Percentiles rank a stretch among this genome's conserved stretches.
Conservation (phyloP, 2,797 vertebrate genomes). For the Scleropages formosus region DNA sequence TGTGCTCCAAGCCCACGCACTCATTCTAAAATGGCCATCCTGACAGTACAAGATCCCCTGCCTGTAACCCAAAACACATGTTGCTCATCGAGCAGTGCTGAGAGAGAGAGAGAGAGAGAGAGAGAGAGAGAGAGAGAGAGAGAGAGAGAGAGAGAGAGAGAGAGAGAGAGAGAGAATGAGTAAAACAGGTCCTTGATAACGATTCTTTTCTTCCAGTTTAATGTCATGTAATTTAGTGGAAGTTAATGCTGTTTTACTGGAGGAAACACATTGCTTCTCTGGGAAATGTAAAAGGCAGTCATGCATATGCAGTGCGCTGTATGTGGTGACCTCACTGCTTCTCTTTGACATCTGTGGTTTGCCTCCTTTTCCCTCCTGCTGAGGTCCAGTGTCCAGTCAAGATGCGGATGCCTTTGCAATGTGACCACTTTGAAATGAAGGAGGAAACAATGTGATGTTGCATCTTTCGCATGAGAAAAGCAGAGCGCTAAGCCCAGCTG, state of each 20-base stretch:
- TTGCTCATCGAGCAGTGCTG: not conserved
- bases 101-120: too few relatives aligned
- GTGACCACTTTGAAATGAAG: not conserved
- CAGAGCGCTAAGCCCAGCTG: not conserved
- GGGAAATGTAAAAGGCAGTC: constrained; percentile 13
- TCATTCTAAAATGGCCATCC: not conserved
- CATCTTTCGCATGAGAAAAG: not conserved
- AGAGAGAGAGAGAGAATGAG: not conserved
- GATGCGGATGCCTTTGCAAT: not conserved
- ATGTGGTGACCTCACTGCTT: not conserved
- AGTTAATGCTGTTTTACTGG: constrained; percentile 9
- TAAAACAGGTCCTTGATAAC: not conserved
- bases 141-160: too few relatives aligned
- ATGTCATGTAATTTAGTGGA: not conserved
- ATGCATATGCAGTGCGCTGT: not conserved
- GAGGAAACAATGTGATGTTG: not conserved
- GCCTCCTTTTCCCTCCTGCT: not conserved
- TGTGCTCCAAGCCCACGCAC: not conserved
- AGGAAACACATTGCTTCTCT: constrained; percentile 1
- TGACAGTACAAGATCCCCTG: not conserved
- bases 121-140: too few relatives aligned
- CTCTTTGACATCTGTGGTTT: not conserved
- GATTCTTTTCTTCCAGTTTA: not conserved
- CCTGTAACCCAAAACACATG: constrained; percentile 1
- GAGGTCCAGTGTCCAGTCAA: not conserved